Evolutionary conservation across 2,888 invertebrate species (phyloP).

Genomic region (Willowsia nigromaculata): DNA sequence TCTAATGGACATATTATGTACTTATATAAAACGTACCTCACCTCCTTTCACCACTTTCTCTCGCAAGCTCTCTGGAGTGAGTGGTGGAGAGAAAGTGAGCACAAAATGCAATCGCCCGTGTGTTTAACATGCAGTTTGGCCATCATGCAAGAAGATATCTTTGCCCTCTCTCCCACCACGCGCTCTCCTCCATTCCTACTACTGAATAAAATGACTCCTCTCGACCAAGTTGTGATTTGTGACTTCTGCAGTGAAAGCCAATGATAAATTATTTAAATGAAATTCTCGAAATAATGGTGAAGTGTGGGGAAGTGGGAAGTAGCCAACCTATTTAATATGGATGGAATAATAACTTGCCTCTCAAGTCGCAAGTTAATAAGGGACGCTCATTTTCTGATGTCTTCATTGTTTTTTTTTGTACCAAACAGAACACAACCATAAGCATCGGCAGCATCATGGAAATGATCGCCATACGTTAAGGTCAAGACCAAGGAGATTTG

Average conservation of each 20-base stretch:
- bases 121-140: conserved; percentile 5
- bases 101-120: not conserved
- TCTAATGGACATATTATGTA: conserved; percentile 47
- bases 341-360: too few species aligned
- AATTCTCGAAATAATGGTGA: conserved; percentile 23
- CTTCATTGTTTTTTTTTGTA: not conserved
- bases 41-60: conserved; percentile 7
- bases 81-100: not conserved
- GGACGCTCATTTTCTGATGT: not conserved
- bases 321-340: conserved; percentile 13
- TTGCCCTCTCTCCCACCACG: not conserved
- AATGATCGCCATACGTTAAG: conserved; percentile 62
- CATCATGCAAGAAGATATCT: not conserved
- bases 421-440: conserved; percentile 65
- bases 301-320: not conserved
- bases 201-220: not conserved
- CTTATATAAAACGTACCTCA: conserved; percentile 23
- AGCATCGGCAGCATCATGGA: conserved; percentile 76
- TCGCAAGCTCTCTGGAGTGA: not conserved
- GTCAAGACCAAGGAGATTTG: conserved; percentile 67
- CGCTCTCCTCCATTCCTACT: not conserved
- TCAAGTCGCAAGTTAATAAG: too few species aligned
- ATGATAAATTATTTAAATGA: conserved; percentile 58
- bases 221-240: conserved; percentile 55
- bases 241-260: conserved; percentile 58